Conservation (phyloP, 2,888 invertebrate species). For the Rhimphoctona megacephalus region DNA sequence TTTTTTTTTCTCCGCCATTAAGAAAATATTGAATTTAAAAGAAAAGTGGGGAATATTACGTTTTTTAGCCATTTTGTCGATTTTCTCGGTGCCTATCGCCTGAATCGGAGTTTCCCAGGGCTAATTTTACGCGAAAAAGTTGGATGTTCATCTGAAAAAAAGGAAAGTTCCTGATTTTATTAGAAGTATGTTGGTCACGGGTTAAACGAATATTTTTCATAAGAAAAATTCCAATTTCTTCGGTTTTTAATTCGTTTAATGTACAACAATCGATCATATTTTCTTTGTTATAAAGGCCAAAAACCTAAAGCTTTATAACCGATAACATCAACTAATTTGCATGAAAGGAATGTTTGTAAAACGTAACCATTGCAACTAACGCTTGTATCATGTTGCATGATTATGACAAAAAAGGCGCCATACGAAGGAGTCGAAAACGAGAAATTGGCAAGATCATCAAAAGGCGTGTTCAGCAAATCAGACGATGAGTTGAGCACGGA, state of each 20-base stretch:
- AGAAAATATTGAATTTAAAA: no score
- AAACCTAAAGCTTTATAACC: not conserved
- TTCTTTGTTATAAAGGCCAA: not conserved
- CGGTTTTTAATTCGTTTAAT: not conserved
- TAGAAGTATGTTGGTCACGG: not conserved
- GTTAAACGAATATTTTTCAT: not conserved
- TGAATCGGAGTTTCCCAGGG: not conserved
- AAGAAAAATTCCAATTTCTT: not conserved
- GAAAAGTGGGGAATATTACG: no score
- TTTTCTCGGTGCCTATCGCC: not conserved
- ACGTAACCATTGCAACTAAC: constrained; percentile 54
- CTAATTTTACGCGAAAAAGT: not conserved
- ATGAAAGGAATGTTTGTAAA: constrained; percentile 43
- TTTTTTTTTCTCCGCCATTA: no score
- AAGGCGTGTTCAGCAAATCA: constrained; percentile 81
- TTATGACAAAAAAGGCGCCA: constrained; percentile 74
- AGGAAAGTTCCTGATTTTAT: not conserved
- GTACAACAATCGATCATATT: not conserved
- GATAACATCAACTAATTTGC: constrained; percentile 2
- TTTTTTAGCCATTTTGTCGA: not conserved
- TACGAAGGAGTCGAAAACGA: constrained; percentile 61
- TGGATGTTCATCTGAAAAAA: not conserved
- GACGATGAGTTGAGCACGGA: constrained; percentile 82
- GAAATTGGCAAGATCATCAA: constrained; percentile 76
- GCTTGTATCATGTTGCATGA: constrained; percentile 62